phyloP scores from a whole-genome alignment of 2,888 invertebrate genomes.

The Spilosoma lubricipeda region DNA sequence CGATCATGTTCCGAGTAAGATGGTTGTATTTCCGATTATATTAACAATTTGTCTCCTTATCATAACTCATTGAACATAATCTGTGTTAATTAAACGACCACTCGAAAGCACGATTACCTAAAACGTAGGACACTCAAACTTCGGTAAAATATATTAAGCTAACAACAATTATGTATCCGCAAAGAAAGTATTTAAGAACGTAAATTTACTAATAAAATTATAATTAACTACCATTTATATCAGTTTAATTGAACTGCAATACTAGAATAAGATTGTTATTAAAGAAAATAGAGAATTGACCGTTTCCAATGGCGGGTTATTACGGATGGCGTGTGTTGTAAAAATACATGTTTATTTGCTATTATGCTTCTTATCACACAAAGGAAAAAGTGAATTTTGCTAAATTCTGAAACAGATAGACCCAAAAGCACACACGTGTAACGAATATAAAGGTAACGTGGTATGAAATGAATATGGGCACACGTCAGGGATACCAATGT shows the following conservation, averaged over 20 bases:
- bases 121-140: background rate
- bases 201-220: background rate
- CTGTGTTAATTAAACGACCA: no score
- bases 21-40: no score
- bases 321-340: background rate
- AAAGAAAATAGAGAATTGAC: background rate
- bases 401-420: conserved; percentile 22
- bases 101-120: background rate
- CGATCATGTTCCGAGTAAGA: background rate
- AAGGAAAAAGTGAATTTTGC: background rate
- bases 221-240: background rate
- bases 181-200: background rate
- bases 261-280: background rate
- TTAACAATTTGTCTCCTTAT: no score
- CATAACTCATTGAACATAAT: no score
- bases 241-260: background rate
- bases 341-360: background rate
- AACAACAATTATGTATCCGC: background rate
- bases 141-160: background rate
- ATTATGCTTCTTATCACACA: background rate
- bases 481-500: background rate
- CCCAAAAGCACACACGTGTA: conserved; percentile 16
- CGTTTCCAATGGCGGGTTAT: background rate
- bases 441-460: conserved; percentile 12
- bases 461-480: conserved; percentile 10